Base-by-base conservation (phyloP, 2,113 vertebrate species). In the Chiloscyllium plagiosum region DNA sequence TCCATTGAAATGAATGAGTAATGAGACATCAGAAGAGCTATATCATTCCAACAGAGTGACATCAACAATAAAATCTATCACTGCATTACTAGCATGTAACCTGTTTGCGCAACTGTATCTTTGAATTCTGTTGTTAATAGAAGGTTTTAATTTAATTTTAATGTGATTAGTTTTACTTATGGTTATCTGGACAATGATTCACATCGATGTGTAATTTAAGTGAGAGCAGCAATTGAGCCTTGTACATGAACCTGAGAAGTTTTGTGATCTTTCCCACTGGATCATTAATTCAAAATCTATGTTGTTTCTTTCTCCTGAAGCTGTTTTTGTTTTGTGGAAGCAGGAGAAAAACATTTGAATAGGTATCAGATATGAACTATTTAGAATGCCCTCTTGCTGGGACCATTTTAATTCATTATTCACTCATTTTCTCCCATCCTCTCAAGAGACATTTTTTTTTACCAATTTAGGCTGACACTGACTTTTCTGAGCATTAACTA, bases 1-100 rank as follows among this genome's bases (percentile, higher is more conserved):
- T 95, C 94, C 94, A 95, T 76, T 72, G 24, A 72, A 95, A 93
- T 37, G 61, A 93, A 93, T 93, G 89, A 93, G 89, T 22, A 93
- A 93, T 93, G 89, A 93, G 66, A 93, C 33, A 66, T n/a, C 61
- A 95, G 69, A 95, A 52, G 68, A 26, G 10, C 69, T 37, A 15
- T 42, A 37, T 72, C 68, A 50, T 70, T 95, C 94, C 69, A 70
- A 47, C 13, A 50, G 94, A 52, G 76, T 93, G 89, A 93, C 89
- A 93, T 66, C 89, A 93, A n/a, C 61, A 65, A 56, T 12, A n/a
- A 90, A 61, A 90, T 90, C 87, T 37, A 37, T 93, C 33, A 93
- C 89, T 66, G 33, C 61, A 66, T 66, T 37, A 66, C 89, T n/a
- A 93, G 61, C n/a, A 20, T 65, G 56, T 93, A 93, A 93, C 61